Evolutionary conservation across 2,888 invertebrate genomes (phyloP).

Genomic region (Ernsta delagoae): DNA sequence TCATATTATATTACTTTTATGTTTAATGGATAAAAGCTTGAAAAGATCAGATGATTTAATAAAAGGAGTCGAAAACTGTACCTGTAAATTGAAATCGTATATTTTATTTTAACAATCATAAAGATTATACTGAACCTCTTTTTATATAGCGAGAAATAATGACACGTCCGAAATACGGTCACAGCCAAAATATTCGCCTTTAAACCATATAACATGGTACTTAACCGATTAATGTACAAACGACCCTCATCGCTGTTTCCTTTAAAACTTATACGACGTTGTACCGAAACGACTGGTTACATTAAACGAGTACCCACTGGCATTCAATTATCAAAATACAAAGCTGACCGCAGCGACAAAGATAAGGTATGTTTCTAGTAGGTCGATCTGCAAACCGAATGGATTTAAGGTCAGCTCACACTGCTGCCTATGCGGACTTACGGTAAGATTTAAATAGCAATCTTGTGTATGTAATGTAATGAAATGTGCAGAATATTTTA

Average conservation of each 20-base stretch:
- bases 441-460: too few relatives aligned
- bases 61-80: not conserved
- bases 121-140: not conserved
- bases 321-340: constrained; percentile 53
- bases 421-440: too few relatives aligned
- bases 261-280: constrained; percentile 35
- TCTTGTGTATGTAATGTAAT: too few relatives aligned
- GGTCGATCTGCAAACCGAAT: not conserved
- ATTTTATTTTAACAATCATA: not conserved
- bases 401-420: not conserved
- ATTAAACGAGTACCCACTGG: constrained; percentile 45
- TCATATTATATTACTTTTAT: too few relatives aligned
- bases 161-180: constrained; percentile 14
- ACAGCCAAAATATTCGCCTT: constrained; percentile 16
- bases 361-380: not conserved
- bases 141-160: not conserved
- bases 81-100: too few relatives aligned
- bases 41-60: not conserved
- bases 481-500: too few relatives aligned
- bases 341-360: constrained; percentile 48
- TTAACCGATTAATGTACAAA: constrained; percentile 36
- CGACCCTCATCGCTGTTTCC: constrained; percentile 40
- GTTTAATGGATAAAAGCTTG: too few relatives aligned
- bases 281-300: constrained; percentile 38
- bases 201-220: constrained; percentile 32